Base-by-base conservation (phyloP, 2,888 invertebrate species). In the Tenthredo distinguenda region DNA sequence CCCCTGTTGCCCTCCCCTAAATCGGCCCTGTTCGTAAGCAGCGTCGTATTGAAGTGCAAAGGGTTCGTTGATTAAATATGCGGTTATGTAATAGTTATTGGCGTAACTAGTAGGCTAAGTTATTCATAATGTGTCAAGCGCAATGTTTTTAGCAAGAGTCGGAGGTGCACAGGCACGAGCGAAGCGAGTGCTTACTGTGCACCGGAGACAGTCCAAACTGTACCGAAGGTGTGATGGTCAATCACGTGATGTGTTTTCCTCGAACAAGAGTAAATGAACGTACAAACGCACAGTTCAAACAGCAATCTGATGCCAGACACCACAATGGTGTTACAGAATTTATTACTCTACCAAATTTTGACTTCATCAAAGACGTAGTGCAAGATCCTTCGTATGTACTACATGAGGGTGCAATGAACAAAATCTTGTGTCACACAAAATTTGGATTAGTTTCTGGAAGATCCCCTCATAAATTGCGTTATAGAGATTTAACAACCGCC, bases 181-280 rank as follows among this genome's bases (percentile, higher is more conserved):
- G n/a, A n/a, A n/a, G n/a, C n/a, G n/a, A n/a, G n/a, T n/a, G n/a
- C n/a, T n/a, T n/a, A n/a, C n/a, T n/a, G n/a, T n/a, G n/a, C n/a
- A n/a, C n/a, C n/a, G n/a, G n/a, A n/a, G n/a, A n/a, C n/a, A n/a
- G 62, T 21, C 62, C 62, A 12, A 62, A 62, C 26, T 62, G 62
- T 26, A 62, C 62, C 62, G 62, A 62, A 62, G 62, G 62, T 2
- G 3, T 62, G 62, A 26, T 62, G 62, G 62, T 62, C 10, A 26
- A 62, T 62, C 62, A 62, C 26, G 62, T 62, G 26, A 62, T 62
- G 62, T 62, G 62, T 6, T 62, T 62, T 62, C 26, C 62, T n/a
- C 62, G 26, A 62, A 62, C 26, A 62, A 26, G 21, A 62, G 62
- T 62, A 26, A 5, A 26, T 62, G 10, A 62, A 62, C 62, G 62